Percentiles rank a stretch among this genome's conserved stretches.
Evolutionary conservation across 2,888 invertebrate genomes (phyloP).

Genomic region (Darwinula stevensoni): DNA sequence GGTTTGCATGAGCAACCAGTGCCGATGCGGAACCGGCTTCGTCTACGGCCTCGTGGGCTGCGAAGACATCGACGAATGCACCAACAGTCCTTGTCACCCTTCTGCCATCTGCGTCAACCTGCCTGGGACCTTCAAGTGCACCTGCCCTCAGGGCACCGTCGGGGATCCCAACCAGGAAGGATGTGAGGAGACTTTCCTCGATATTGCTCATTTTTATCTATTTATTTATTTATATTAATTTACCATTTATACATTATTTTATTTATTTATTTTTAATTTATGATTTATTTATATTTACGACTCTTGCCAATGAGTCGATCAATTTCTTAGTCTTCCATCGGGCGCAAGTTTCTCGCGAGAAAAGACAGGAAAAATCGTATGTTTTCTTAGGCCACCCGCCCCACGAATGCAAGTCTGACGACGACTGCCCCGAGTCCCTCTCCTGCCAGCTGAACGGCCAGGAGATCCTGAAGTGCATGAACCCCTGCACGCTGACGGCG

Average conservation of each 20-base stretch:
- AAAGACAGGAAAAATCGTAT: too few relatives aligned
- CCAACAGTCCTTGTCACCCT: conserved; percentile 29
- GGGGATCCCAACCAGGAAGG: conserved; percentile 24
- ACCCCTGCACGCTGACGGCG: conserved; percentile 37
- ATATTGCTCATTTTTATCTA: conserved; percentile 1
- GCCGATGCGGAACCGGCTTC: conserved; percentile 39
- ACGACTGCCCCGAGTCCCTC: conserved; percentile 40
- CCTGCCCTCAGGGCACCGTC: conserved; percentile 44
- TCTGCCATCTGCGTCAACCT: conserved; percentile 47
- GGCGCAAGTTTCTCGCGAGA: too few relatives aligned
- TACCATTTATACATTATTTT: too few relatives aligned
- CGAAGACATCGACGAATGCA: conserved; percentile 51
- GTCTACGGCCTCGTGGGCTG: conserved; percentile 40
- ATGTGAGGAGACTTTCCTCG: conserved; percentile 7
- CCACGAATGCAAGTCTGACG: conserved; percentile 38
- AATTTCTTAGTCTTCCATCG: too few relatives aligned
- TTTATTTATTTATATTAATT: too few relatives aligned
- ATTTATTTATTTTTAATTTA: too few relatives aligned
- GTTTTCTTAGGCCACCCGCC: conserved; percentile 18
- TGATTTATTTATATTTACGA: too few relatives aligned
- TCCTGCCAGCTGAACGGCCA: conserved; percentile 25
- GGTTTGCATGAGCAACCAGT: conserved; percentile 5
- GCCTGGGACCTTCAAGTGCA: conserved; percentile 46
- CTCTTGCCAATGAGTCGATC: too few relatives aligned
- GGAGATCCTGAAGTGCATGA: conserved; percentile 28